Conservation (phyloP, 2,797 vertebrate species). For the Hapalemur alaotrensis region DNA sequence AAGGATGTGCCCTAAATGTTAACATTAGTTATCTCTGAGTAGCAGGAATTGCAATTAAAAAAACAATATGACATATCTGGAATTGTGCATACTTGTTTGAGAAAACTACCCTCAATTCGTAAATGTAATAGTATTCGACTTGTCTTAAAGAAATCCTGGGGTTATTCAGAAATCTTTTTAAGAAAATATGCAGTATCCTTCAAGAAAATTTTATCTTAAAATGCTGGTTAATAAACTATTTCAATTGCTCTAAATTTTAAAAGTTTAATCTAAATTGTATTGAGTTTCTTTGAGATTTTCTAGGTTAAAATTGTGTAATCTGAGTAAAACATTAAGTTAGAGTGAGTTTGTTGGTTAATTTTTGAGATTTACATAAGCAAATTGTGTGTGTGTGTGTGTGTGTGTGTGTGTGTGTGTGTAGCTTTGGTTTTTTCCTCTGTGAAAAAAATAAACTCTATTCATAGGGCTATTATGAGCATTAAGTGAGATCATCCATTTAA, state of each 20-base stretch:
- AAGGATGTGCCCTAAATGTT: background rate
- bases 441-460: background rate
- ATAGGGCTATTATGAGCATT: background rate
- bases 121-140: background rate
- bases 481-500: conserved; percentile 4
- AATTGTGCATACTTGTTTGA: background rate
- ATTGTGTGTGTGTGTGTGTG: background rate
- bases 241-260: background rate
- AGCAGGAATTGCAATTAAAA: background rate
- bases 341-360: background rate
- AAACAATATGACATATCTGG: background rate
- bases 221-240: background rate
- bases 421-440: background rate
- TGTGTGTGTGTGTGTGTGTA: too few relatives aligned
- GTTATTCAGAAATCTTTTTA: background rate
- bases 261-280: background rate
- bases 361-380: background rate
- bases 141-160: background rate
- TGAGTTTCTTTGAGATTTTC: conserved; percentile 18
- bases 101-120: background rate
- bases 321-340: background rate
- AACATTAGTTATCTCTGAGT: background rate
- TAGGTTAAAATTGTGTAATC: conserved; percentile 5
- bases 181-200: background rate
- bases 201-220: background rate